Conservation (phyloP, 2,113 vertebrate genomes). For the Nesoenas mayeri region DNA sequence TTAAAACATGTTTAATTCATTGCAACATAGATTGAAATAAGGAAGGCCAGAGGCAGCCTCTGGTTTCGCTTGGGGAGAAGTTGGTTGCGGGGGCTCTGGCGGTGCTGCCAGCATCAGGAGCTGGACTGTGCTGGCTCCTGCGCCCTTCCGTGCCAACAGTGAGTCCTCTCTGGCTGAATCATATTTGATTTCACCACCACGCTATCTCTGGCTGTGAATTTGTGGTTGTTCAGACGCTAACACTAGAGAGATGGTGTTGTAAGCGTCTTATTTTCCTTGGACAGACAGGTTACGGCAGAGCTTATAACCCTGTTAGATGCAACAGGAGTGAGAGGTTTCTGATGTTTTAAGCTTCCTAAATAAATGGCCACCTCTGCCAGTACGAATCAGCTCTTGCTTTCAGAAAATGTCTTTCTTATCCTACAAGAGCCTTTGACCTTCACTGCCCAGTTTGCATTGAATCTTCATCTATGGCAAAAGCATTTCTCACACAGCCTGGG, state of each 20-base stretch:
- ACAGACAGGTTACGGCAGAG: neutral
- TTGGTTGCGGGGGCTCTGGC: neutral
- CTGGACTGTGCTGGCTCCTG: neutral
- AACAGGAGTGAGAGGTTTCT: neutral
- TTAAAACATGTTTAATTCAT: constrained; percentile 73
- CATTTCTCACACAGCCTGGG: constrained; percentile 1
- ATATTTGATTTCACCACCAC: neutral
- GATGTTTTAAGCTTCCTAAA: neutral
- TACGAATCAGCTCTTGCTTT: constrained; percentile 4
- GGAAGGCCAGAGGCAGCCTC: constrained; percentile 23
- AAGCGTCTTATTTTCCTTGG: neutral
- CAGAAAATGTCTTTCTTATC: neutral
- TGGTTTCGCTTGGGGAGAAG: neutral
- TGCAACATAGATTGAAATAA: constrained; percentile 31
- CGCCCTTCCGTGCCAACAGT: accelerated
- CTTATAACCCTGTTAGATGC: neutral
- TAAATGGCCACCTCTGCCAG: neutral
- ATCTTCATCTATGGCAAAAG: constrained; percentile 28
- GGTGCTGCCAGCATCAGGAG: accelerated
- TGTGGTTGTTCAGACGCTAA: neutral
- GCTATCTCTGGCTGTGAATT: neutral
- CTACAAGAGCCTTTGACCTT: neutral
- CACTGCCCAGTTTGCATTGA: constrained; percentile 27
- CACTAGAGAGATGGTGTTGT: neutral
- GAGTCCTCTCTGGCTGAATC: neutral